Base-by-base conservation (phyloP, 2,888 invertebrate species). In the Theodoxus fluviatilis region DNA sequence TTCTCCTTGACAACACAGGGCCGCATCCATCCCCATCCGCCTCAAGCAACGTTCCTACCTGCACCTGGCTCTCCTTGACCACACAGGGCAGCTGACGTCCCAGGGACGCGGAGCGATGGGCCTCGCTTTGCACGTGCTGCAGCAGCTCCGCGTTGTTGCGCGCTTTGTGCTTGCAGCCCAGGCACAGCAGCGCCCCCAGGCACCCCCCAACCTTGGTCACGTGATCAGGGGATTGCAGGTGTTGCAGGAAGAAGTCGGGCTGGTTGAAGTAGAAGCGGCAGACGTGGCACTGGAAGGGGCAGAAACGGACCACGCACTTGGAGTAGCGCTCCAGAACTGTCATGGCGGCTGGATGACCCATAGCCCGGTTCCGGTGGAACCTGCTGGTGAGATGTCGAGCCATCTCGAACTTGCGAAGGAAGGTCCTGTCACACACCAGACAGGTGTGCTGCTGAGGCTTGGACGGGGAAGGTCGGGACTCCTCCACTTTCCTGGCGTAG, bases 251-350 rank as follows among this genome's bases (percentile, higher is more conserved):
- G 90, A 90, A 73, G 91, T 90, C 55, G 49, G 70, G 66, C 55
- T 73, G 74, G 84, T 94, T 94, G 78, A 93, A 93, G 85, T 94
- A 96, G 87, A 94, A 96, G 71, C 91, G 91, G 84, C 96, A 96
- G 18, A 93, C 90, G 55, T 91, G 91, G 83, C 96, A 96, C 86
- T 94, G 95, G 83, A 92, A 96, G 0, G 94, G 94, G 63, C 93
- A 92, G 79, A 94, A 93, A 71, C 92, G 90, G 6, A 94, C 92
- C 74, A 95, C 92, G 71, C 92, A 91, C 74, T 90, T 90, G 82
- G 94, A 94, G 84, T 95, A 92, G 68, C 92, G 91, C 40, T 94
- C 88, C 67, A 95, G 91, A 38, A 81, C 73, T 15, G 90, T 89
- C 35, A 88, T 88, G 12, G 90, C 89, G 37, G 88, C 88, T 3